Percentiles rank a stretch among this genome's conserved stretches.
Evolutionary conservation across 1,140 invertebrate species (phyloP).

Genomic region (Halyomorpha halys): DNA sequence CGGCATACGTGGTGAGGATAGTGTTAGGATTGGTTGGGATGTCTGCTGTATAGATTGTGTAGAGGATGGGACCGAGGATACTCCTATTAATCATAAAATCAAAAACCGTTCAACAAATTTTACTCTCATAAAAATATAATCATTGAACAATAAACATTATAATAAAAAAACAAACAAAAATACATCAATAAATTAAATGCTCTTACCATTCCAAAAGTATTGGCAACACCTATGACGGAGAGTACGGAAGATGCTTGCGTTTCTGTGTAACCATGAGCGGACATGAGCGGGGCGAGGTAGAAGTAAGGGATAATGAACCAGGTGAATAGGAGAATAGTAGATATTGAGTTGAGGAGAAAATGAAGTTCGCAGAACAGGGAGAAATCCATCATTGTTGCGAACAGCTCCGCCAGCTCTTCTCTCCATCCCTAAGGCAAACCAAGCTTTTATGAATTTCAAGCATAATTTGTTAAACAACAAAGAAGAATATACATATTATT

Average conservation of each 20-base stretch:
- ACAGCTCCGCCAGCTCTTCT: constrained; percentile 53
- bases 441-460: too few species aligned
- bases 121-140: too few species aligned
- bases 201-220: constrained; percentile 79
- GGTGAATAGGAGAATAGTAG: constrained; percentile 74
- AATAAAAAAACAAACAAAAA: too few species aligned
- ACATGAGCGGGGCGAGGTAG: constrained; percentile 60
- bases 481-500: too few species aligned
- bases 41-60: too few species aligned
- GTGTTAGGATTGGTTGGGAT: too few species aligned
- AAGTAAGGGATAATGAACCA: constrained; percentile 89
- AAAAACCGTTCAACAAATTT: too few species aligned
- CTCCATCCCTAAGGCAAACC: constrained; percentile 57
- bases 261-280: constrained; percentile 49
- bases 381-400: constrained; percentile 65
- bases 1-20: too few species aligned
- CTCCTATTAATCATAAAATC: too few species aligned
- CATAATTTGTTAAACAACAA: too few species aligned
- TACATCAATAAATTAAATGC: background rate
- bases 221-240: constrained; percentile 72
- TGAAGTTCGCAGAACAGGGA: constrained; percentile 68
- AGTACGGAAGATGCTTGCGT: constrained; percentile 63
- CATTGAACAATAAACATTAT: too few species aligned
- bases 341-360: constrained; percentile 68
- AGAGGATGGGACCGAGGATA: too few species aligned